Percentiles rank a stretch among this genome's conserved stretches.
These are phyloP conservation scores for Pocota personata DNA, from an alignment of 2,888 invertebrate genomes.

Conservation along the genomic window DNA sequence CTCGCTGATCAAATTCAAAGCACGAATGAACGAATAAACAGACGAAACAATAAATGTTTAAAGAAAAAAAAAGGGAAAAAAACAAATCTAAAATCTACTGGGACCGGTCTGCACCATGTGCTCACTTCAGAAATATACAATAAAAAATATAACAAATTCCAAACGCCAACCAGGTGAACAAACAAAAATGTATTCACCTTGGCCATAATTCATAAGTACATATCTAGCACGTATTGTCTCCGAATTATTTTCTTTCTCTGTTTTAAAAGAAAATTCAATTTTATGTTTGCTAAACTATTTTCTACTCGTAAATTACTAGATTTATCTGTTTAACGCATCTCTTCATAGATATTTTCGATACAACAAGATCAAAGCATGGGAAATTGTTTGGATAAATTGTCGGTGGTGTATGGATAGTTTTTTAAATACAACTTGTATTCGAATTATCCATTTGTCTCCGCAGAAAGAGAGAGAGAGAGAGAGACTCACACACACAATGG, in stretches of 20 bases:
- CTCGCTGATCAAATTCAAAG: slow-evolving; percentile 37
- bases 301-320: not conserved
- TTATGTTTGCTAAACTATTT: not conserved
- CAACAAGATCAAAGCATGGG: not conserved
- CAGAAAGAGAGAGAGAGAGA: not conserved
- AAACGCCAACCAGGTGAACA: slow-evolving; percentile 14
- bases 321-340: not conserved
- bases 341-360: not conserved
- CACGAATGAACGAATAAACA: slow-evolving; percentile 28
- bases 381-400: slow-evolving; percentile 3
- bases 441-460: slow-evolving; percentile 2
- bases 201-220: slow-evolving; percentile 9
- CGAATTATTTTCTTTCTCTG: not conserved
- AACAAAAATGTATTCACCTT: slow-evolving; percentile 25
- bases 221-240: not conserved
- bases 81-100: not conserved
- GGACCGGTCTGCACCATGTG: slow-evolving; percentile 43
- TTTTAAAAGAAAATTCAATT: not conserved
- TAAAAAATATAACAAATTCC: not conserved
- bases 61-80: not conserved
- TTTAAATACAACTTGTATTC: not conserved
- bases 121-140: not conserved
- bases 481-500: not conserved
- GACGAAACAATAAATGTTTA: slow-evolving; percentile 10
- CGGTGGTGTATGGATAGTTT: not conserved